Evolutionary conservation across 2,113 vertebrate species (phyloP), one percentile per base, ranked within the genome.

Genomic region (Phalacrocorax pelagicus): DNA sequence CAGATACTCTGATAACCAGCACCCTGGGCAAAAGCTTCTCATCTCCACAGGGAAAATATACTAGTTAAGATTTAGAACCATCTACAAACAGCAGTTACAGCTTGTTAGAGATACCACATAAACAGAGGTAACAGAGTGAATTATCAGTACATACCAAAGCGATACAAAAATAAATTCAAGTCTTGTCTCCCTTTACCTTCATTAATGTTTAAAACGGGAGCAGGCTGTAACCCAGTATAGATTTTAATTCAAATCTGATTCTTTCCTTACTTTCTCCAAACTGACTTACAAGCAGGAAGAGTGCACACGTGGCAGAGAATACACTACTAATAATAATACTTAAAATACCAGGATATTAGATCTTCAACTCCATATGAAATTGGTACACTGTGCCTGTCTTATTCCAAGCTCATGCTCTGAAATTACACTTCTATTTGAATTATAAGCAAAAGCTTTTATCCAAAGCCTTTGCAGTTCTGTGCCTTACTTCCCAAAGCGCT

Each of bases 301-400:
- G 13, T 30, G 30, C 15, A n/a, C 30, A 46, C 46, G 17, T 2
- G 17, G 44, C 65, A 78, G 51, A 86, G 10, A 95, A 70, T n/a
- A 70, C 24, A 79, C 58, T 65, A 36, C n/a, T 47, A 79, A 27
- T 52, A 91, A 65, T 81, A 92, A 85, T 54, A 69, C 69, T 73
- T 90, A 78, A 93, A 88, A 80, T 63, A 88, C 32, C n/a, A 81
- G 55, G 29, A 61, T 78, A 93, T 90, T 93, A 92, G 59, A 66
- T 59, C 61, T 90, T 88, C 59, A 70, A 6, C 36, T 82, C 71
- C 78, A n/a, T 27, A 67, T 61, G 46, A 79, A 88, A 70, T 11
- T 24, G 49, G 86, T 52, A 55, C 55, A 81, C 23, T 24, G 4
- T 34, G 26, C 42, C 47, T 55, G 29, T 47, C 87, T 72, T 36